A percentile compares a stretch with the other conserved stretches of the same genome.
These are phyloP conservation scores for Tolmerus cingulatus DNA, from an alignment of 2,888 invertebrate genomes.

Conservation along the genomic window DNA sequence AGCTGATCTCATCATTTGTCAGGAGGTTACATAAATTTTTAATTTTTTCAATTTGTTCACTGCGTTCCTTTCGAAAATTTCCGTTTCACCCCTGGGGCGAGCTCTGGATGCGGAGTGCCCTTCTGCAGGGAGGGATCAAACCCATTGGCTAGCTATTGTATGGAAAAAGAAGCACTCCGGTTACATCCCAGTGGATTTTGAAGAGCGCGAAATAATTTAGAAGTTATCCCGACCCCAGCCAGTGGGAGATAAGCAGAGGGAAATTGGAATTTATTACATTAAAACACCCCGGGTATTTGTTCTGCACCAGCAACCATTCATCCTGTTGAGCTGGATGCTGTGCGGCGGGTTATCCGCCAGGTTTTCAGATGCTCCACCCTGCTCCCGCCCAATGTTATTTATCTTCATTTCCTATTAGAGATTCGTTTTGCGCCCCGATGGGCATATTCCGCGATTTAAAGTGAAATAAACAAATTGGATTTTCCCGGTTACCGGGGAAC, in stretches of 20 bases:
- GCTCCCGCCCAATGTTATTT: background rate
- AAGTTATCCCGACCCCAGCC: constrained; percentile 45
- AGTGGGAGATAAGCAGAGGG: constrained; percentile 3
- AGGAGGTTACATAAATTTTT: constrained; percentile 40
- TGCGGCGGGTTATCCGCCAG: background rate
- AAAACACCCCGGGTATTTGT: constrained; percentile 24
- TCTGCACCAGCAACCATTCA: constrained; percentile 19
- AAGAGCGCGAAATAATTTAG: constrained; percentile 48
- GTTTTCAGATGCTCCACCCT: background rate
- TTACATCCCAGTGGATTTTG: constrained; percentile 40
- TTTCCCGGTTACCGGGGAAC: background rate
- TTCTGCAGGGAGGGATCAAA: background rate
- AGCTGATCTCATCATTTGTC: constrained; percentile 2
- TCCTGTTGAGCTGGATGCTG: constrained; percentile 29
- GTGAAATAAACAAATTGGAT: constrained; percentile 15
- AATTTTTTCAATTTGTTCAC: constrained; percentile 45
- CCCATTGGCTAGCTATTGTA: background rate
- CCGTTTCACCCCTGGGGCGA: constrained; percentile 16
- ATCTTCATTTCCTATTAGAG: constrained; percentile 30
- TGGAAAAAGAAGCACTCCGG: constrained; percentile 17
- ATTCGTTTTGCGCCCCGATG: background rate
- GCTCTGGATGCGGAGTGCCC: background rate
- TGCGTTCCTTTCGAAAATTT: background rate
- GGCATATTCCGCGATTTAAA: constrained; percentile 13
- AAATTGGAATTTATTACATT: constrained; percentile 47